phyloP scores from a whole-genome alignment of 2,113 vertebrate species.

The Laticauda laticaudata region DNA sequence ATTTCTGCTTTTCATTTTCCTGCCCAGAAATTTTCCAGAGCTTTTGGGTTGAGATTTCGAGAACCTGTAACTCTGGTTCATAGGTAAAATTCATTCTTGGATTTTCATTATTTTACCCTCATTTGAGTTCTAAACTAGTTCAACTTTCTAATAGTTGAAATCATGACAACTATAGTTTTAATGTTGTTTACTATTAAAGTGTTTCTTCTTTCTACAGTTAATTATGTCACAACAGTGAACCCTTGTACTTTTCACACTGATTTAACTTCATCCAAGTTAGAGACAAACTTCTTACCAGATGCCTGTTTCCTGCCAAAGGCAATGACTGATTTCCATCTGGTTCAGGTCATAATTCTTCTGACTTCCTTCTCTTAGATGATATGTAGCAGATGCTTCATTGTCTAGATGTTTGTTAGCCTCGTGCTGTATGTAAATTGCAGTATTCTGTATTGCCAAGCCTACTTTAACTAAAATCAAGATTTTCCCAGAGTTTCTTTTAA shows the following conservation, averaged over 20 bases:
- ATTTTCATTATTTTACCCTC: neutral
- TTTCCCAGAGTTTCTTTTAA: neutral
- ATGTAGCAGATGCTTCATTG: neutral
- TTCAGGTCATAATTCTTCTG: neutral
- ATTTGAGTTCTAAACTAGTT: neutral
- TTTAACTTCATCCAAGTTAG: neutral
- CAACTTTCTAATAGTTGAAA: neutral
- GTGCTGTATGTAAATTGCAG: neutral
- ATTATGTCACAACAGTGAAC: neutral
- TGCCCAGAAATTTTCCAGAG: neutral
- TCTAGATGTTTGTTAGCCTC: neutral
- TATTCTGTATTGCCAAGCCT: neutral
- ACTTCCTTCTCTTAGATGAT: neutral
- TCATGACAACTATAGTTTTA: neutral
- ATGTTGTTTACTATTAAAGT: neutral
- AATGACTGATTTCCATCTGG: neutral
- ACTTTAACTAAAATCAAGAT: neutral
- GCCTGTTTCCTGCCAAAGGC: neutral
- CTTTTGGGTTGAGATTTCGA: neutral
- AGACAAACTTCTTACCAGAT: neutral
- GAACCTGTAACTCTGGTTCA: neutral
- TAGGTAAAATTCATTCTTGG: neutral
- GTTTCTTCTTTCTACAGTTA: neutral
- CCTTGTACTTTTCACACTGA: neutral
- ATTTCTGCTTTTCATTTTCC: neutral